Evolutionary conservation across 2,113 vertebrate species (phyloP), one percentile per base, ranked within the genome.

Genomic region (Nibea albiflora): DNA sequence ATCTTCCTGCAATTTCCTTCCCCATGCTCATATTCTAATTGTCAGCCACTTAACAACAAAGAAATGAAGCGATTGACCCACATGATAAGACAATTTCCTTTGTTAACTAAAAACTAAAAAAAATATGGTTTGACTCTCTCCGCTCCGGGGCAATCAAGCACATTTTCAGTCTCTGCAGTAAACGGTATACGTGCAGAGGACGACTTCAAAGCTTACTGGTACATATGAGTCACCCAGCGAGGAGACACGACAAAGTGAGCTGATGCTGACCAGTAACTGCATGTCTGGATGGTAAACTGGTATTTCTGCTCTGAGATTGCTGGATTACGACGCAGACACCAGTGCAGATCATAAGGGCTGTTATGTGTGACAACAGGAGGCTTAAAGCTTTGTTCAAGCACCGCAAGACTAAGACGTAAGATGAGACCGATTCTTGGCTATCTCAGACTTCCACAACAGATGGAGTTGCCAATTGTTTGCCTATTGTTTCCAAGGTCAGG

Each of bases 21-120:
- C 16, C n/a, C 20, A 46, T 26, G 12, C 31, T 46, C 11, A 28
- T 69, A 54, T 73, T 80, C 31, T 56, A 62, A 61, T 49, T 72
- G 24, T 44, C 62, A 76, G 26, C 60, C 69, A 52, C 66, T 78
- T 57, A 62, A 76, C 61, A 76, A 47, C 26, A 42, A 53, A 70
- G 54, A 78, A 42, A 22, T 24, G 7, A 52, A 66, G 12, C 64
- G 50, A 61, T 15, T 68, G 52, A 57, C 0, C 28, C 35, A 12
- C 35, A 49, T 69, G 50, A 73, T 11, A 69, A 73, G 67, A 26
- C 22, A n/a, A 72, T 61, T 72, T 66, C 62, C 16, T 22, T 49
- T 67, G 54, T 62, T 5, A 63, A 49, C 31, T 28, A 20, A 67
- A 61, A 28, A 4, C 20, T 19, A 44, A 67, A 61, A 28, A 3